These are phyloP conservation scores for Borostomias antarcticus DNA, from an alignment of 2,797 vertebrate species.

Conservation along the genomic window DNA sequence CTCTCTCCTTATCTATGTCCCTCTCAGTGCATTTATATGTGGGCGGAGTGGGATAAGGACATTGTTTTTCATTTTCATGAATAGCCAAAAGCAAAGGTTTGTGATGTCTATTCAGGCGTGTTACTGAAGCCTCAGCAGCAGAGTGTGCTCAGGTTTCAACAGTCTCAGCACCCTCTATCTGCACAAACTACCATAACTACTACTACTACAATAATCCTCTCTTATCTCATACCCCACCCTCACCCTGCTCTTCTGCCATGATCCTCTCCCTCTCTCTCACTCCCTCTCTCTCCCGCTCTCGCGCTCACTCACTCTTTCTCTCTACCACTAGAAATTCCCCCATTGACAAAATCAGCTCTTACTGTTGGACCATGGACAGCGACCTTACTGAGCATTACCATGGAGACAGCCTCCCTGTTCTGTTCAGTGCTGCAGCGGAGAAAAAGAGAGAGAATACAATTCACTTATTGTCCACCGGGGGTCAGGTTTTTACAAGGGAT, in stretches of 20 bases:
- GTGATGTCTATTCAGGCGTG: neutral
- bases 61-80: too few species aligned
- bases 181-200: conserved; percentile 9
- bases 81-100: neutral
- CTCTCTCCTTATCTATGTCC: neutral
- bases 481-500: neutral
- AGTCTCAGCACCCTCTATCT: conserved; percentile 12
- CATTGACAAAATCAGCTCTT: neutral
- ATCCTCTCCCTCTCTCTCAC: neutral
- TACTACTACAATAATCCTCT: conserved; percentile 9
- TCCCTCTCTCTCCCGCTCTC: neutral
- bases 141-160: conserved; percentile 18
- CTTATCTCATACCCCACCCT: neutral
- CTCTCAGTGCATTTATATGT: neutral
- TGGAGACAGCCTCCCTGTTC: conserved; percentile 10
- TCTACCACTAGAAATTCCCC: neutral
- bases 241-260: too few species aligned
- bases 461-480: neutral
- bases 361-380: conserved; percentile 19
- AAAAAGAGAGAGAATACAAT: neutral
- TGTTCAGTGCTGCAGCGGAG: neutral
- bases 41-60: neutral
- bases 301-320: neutral
- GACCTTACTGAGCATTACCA: conserved; percentile 10
- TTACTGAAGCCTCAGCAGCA: conserved; percentile 3